Evolutionary conservation across 2,797 vertebrate genomes (phyloP).

Genomic region (Amniataba percoides): DNA sequence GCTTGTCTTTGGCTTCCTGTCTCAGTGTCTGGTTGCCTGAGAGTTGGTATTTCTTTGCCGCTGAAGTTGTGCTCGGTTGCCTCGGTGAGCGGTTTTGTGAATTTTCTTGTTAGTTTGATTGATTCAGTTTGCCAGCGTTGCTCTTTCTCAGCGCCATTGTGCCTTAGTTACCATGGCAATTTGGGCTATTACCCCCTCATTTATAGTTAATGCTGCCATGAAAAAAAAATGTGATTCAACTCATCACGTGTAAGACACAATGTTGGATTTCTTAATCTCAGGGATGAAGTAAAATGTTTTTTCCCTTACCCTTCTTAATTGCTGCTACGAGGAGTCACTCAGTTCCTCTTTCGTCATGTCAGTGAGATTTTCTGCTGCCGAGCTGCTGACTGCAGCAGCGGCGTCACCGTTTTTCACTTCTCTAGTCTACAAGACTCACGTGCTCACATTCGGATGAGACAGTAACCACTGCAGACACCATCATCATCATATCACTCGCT

Average conservation of each 20-base stretch:
- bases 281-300: conserved; percentile 35
- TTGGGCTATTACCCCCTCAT: neutral
- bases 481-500: neutral
- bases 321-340: neutral
- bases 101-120: conserved; percentile 41
- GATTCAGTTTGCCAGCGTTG: conserved; percentile 42
- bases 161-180: conserved; percentile 20
- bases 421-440: conserved; percentile 51
- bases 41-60: conserved; percentile 41
- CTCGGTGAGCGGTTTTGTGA: conserved; percentile 25
- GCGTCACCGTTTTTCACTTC: conserved; percentile 74
- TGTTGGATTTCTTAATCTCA: conserved; percentile 27
- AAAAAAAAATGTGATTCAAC: conserved; percentile 16
- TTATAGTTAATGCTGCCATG: neutral
- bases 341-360: conserved; percentile 66
- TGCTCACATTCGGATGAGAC: conserved; percentile 17
- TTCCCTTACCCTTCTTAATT: conserved; percentile 11
- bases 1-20: neutral
- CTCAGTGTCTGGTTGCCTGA: conserved; percentile 35
- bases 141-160: conserved; percentile 24
- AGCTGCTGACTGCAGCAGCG: conserved; percentile 54
- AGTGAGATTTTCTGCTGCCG: neutral
- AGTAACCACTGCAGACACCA: neutral
- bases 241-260: neutral
- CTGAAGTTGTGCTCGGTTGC: conserved; percentile 25